Evolutionary conservation across 1,140 invertebrate genomes (phyloP), one percentile per base, ranked within the genome.

Genomic region (Drosophila orosa): DNA sequence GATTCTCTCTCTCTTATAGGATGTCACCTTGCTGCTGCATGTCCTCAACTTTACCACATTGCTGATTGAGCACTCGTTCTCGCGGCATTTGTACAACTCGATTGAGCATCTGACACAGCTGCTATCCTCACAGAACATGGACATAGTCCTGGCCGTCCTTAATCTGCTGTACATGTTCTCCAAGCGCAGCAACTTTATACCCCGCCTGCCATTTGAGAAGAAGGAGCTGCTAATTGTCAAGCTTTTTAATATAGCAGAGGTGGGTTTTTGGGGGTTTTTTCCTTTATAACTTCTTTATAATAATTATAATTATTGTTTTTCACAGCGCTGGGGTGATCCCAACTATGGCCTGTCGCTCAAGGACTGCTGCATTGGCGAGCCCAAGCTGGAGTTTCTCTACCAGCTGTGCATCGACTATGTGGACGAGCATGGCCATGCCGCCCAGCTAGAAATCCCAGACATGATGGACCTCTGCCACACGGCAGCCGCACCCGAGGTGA

Each of bases 161-260:
- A 97, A 97, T 92, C 93, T 98, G 65, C 93, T 98, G 8, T 98
- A 97, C 92, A 97, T 98, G 94, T 98, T 98, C 92, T 98, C 97
- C 79, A 98, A 98, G 93, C 93, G 97, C 72, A 97, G 96, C 91
- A 98, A 97, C 93, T 98, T 97, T 85, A 97, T 98, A 78, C 95
- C 96, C 55, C 94, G 96, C 72, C 92, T 97, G 75, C 94, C 95
- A 80, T 94, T 93, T 82, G 96, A 96, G 52, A 96, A 96, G 83
- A 93, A 95, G 78, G 94, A 96, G 87, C 94, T 95, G 37, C 92
- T 98, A 25, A 93, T 97, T 33, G 94, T 95, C n/a, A 93, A 96
- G 86, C 93, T 98, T 13, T 95, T 95, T 72, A 95, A 97, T 91
- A 93, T 98, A 63, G 97, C 97, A 31, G 97, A 98, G 94, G 96